Percentiles rank a stretch among this genome's conserved stretches.
These are phyloP conservation scores for Pheosia gnoma DNA, from an alignment of 2,888 invertebrate genomes.

Conservation along the genomic window DNA sequence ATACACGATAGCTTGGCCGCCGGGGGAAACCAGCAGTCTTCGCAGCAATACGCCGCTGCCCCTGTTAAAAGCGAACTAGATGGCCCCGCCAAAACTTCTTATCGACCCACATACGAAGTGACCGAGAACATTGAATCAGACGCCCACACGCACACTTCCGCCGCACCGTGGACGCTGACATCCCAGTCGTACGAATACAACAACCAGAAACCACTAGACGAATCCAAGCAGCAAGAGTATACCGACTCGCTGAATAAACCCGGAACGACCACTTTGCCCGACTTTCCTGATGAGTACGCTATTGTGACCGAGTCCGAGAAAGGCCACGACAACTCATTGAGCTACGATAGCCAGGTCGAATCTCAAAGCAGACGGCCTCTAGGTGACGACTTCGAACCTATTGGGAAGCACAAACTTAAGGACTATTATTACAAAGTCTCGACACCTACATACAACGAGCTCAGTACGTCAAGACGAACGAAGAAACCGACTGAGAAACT, in stretches of 20 bases:
- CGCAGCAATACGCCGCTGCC: constrained; percentile 60
- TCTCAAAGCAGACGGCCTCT: constrained; percentile 76
- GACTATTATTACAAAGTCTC: constrained; percentile 79
- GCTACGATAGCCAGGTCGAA: constrained; percentile 71
- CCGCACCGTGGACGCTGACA: constrained; percentile 65
- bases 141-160: constrained; percentile 60
- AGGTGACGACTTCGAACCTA: constrained; percentile 77
- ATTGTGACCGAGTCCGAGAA: constrained; percentile 76
- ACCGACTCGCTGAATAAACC: constrained; percentile 53
- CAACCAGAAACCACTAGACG: constrained; percentile 57
- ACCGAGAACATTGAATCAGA: constrained; percentile 71
- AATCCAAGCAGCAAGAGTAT: constrained; percentile 56
- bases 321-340: constrained; percentile 71
- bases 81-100: constrained; percentile 45
- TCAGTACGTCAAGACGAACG: constrained; percentile 63
- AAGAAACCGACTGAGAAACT: constrained; percentile 67
- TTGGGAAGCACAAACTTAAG: constrained; percentile 72
- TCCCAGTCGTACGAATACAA: constrained; percentile 57
- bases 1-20: constrained; percentile 67
- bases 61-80: constrained; percentile 49
- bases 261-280: constrained; percentile 57
- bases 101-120: constrained; percentile 74
- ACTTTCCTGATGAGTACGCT: constrained; percentile 69
- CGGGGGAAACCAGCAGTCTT: constrained; percentile 63
- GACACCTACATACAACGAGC: constrained; percentile 68